Conservation (phyloP, 2,113 vertebrate species). For the Grantiella picta region DNA sequence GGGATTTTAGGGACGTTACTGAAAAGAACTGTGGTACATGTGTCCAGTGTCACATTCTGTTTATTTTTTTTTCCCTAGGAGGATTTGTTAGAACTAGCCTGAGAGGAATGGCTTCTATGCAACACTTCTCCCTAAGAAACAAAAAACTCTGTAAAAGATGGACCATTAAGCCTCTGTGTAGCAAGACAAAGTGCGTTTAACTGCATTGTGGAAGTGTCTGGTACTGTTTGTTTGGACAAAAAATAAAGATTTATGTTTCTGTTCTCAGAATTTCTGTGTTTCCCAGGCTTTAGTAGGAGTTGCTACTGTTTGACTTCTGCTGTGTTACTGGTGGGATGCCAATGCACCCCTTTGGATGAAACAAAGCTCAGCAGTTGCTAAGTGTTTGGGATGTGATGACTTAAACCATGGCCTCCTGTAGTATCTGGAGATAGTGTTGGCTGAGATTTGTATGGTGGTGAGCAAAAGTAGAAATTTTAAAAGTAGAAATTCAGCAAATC, state of each 20-base stretch:
- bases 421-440: fast-evolving
- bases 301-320: neutral
- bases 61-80: neutral
- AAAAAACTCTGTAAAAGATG: neutral
- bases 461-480: neutral
- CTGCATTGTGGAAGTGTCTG: neutral
- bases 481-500: neutral
- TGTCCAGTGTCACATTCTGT: neutral
- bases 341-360: neutral
- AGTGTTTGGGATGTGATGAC: neutral
- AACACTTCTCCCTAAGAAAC: neutral
- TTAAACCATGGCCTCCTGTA: neutral
- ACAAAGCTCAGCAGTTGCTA: neutral
- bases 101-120: neutral
- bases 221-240: neutral
- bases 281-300: neutral
- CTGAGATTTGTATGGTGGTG: neutral
- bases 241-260: neutral
- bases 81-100: neutral
- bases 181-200: neutral
- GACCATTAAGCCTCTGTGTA: neutral
- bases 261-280: neutral
- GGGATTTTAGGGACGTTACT: neutral
- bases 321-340: fast-evolving
- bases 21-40: neutral